Evolutionary conservation across 2,797 vertebrate genomes (phyloP).

Genomic region (Anisognathus igniventris): DNA sequence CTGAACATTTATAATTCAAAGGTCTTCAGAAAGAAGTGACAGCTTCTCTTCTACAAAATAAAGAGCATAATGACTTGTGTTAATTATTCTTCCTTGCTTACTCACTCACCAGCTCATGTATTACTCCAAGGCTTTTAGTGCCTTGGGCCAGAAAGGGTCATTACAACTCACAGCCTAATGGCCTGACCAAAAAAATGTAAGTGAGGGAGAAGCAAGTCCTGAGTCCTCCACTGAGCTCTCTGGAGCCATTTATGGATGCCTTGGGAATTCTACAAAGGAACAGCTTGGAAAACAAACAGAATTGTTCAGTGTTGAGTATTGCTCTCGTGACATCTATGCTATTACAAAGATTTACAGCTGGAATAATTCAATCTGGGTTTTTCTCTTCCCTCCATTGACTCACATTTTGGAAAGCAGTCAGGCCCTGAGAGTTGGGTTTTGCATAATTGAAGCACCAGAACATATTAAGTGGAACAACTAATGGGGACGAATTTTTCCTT

Average conservation of each 20-base stretch:
- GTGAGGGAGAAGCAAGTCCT: not conserved
- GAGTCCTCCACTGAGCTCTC: not conserved
- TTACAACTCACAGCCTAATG: not conserved
- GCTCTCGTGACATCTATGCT: slow-evolving; percentile 3
- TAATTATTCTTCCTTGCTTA: not conserved
- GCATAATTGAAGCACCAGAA: slow-evolving; percentile 52
- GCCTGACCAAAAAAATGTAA: not conserved
- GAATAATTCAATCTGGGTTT: slow-evolving; percentile 11
- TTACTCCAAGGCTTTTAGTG: slow-evolving; percentile 32
- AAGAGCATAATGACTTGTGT: not conserved
- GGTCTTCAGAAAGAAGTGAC: not conserved
- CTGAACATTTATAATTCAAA: slow-evolving; percentile 8
- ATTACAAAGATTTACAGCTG: slow-evolving; percentile 43
- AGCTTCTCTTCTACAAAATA: slow-evolving; percentile 38
- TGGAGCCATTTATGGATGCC: not conserved
- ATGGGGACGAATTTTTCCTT: slow-evolving; percentile 31
- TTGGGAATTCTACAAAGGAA: slow-evolving; percentile 28
- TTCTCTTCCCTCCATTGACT: slow-evolving; percentile 16
- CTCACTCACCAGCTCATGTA: not conserved
- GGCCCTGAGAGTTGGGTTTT: slow-evolving; percentile 37
- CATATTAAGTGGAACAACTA: slow-evolving; percentile 46
- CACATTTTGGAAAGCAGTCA: slow-evolving; percentile 38
- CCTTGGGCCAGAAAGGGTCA: slow-evolving; percentile 33
- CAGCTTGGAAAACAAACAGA: slow-evolving; percentile 36
- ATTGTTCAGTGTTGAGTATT: slow-evolving; percentile 5